Evolutionary conservation across 2,797 vertebrate species (phyloP).

Genomic region (Apodemus agrarius): DNA sequence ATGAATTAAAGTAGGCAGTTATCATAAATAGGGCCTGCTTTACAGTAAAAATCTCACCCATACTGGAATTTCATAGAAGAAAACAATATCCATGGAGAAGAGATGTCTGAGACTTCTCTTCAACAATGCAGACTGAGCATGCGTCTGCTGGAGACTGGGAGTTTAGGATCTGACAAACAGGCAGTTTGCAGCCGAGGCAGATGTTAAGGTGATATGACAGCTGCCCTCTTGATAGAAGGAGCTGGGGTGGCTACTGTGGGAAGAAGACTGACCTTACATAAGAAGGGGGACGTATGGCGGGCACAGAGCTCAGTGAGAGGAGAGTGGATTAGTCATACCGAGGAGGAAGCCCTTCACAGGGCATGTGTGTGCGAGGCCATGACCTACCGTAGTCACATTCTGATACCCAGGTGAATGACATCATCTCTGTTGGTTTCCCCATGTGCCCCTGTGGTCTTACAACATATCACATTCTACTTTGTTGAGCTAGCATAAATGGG

Average conservation of each 20-base stretch:
- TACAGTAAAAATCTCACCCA: background rate
- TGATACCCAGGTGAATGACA: background rate
- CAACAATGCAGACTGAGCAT: background rate
- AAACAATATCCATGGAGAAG: background rate
- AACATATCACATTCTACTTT: background rate
- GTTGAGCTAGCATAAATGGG: background rate
- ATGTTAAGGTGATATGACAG: background rate
- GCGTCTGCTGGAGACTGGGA: background rate
- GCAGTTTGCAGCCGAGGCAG: background rate
- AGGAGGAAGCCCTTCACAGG: background rate
- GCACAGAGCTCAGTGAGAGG: background rate
- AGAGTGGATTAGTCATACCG: background rate
- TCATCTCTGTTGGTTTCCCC: background rate
- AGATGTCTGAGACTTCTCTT: background rate
- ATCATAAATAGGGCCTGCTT: background rate
- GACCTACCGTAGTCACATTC: background rate
- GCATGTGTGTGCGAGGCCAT: accelerated
- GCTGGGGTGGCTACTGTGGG: accelerated
- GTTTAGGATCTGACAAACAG: background rate
- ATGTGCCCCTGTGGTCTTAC: background rate
- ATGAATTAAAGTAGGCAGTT: conserved; percentile 6
- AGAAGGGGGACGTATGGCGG: too few species aligned
- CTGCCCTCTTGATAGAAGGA: background rate
- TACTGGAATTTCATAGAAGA: background rate
- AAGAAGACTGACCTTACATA: accelerated